These are phyloP conservation scores for Nyctibius grandis DNA, from an alignment of 2,797 vertebrate genomes.

Conservation along the genomic window DNA sequence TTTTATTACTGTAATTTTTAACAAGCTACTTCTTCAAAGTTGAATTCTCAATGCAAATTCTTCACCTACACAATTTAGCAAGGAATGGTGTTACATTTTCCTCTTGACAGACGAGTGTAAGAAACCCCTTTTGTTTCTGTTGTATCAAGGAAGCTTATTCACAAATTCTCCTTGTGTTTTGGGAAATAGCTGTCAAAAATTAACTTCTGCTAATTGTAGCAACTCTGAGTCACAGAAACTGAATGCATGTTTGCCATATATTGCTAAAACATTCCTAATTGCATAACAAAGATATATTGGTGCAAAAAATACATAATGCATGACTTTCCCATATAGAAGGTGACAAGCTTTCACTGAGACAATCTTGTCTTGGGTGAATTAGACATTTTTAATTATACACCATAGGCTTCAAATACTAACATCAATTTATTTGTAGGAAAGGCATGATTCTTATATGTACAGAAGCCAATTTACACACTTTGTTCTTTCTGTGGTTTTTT, in stretches of 20 bases:
- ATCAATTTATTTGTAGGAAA: neutral
- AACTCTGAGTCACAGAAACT: neutral
- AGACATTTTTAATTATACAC: constrained; percentile 37
- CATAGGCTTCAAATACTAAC: constrained; percentile 16
- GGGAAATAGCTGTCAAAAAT: constrained; percentile 29
- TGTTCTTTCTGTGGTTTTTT: neutral
- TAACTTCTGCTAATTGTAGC: constrained; percentile 44
- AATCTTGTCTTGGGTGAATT: neutral
- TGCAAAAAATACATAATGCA: constrained; percentile 53
- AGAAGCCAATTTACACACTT: neutral
- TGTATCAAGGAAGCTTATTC: neutral
- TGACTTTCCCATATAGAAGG: neutral
- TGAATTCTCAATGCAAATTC: neutral
- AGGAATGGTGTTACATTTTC: neutral
- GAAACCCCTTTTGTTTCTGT: neutral
- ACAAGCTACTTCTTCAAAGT: neutral
- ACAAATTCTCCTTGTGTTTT: neutral
- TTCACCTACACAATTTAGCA: neutral
- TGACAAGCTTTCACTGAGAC: constrained; percentile 13
- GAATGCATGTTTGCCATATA: neutral
- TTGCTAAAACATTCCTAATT: neutral
- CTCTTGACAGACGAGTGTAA: neutral
- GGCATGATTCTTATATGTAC: neutral
- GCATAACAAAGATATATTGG: constrained; percentile 10
- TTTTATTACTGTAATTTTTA: constrained; percentile 5